Conservation (phyloP, 2,113 vertebrate genomes). For the Chloroceryle aenea region DNA sequence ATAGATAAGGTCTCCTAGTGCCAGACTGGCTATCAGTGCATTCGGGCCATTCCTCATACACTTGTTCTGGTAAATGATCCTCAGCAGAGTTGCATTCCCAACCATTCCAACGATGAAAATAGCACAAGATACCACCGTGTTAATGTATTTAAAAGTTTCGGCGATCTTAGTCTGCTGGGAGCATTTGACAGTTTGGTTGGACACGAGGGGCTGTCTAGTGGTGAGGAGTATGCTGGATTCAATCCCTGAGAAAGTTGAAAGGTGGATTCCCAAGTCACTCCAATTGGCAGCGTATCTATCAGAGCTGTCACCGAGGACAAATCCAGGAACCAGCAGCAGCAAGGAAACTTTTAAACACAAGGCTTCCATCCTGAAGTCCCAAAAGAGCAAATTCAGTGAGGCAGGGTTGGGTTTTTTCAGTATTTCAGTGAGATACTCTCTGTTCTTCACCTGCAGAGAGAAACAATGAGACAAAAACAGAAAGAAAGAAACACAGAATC, state of each 20-base stretch:
- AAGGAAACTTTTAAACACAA: conserved; percentile 66
- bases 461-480: neutral
- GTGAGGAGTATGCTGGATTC: conserved; percentile 64
- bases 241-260: conserved; percentile 57
- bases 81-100: conserved; percentile 93
- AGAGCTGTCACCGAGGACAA: conserved; percentile 63
- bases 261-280: conserved; percentile 33
- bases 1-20: conserved; percentile 96
- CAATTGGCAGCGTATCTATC: conserved; percentile 66
- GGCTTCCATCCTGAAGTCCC: conserved; percentile 68
- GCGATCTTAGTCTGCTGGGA: conserved; percentile 75
- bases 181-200: conserved; percentile 75
- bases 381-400: neutral
- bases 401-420: neutral
- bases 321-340: conserved; percentile 66
- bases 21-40: conserved; percentile 95
- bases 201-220: conserved; percentile 63
- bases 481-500: neutral
- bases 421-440: neutral
- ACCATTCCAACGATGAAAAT: conserved; percentile 96
- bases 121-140: conserved; percentile 88
- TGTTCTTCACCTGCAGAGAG: conserved; percentile 45
- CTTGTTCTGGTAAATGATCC: conserved; percentile 99
- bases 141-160: conserved; percentile 90
- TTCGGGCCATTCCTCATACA: conserved; percentile 99